These are phyloP conservation scores for Hippoglossus hippoglossus DNA, from an alignment of 2,797 vertebrate species.

Conservation along the genomic window DNA sequence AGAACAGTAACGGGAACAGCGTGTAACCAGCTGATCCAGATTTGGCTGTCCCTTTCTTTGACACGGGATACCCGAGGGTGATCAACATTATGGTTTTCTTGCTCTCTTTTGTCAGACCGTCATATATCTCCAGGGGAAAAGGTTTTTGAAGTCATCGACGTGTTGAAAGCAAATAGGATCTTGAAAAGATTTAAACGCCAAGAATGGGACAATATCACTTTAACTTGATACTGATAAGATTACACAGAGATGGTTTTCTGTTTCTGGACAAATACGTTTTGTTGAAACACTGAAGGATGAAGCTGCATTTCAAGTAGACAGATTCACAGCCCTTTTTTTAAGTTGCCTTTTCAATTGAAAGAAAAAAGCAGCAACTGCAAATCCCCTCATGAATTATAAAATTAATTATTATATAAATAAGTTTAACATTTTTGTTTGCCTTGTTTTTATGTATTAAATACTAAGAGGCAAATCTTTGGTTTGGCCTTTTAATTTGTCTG, in stretches of 20 bases:
- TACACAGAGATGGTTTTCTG: conserved; percentile 16
- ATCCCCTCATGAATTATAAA: neutral
- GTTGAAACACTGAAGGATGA: neutral
- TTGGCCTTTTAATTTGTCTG: conserved; percentile 3
- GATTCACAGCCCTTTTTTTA: conserved; percentile 25
- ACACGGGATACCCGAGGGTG: conserved; percentile 42
- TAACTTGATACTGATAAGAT: conserved; percentile 32
- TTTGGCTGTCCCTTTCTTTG: conserved; percentile 47
- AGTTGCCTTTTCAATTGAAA: conserved; percentile 14
- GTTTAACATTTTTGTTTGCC: neutral
- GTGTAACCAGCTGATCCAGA: conserved; percentile 54
- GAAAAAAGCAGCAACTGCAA: neutral
- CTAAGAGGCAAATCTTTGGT: neutral
- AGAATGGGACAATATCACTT: conserved; percentile 42
- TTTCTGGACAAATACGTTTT: conserved; percentile 40
- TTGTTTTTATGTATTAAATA: neutral
- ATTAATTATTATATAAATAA: neutral
- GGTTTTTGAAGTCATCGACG: conserved; percentile 36
- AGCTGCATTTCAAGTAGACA: conserved; percentile 27
- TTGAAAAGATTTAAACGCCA: conserved; percentile 29
- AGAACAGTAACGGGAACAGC: conserved; percentile 44
- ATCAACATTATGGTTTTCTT: conserved; percentile 43
- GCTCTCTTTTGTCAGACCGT: conserved; percentile 55
- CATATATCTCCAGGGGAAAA: conserved; percentile 53
- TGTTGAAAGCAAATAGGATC: conserved; percentile 52